Evolutionary conservation across 2,113 vertebrate genomes (phyloP).

Genomic region (Phylloscopus trochiloides): DNA sequence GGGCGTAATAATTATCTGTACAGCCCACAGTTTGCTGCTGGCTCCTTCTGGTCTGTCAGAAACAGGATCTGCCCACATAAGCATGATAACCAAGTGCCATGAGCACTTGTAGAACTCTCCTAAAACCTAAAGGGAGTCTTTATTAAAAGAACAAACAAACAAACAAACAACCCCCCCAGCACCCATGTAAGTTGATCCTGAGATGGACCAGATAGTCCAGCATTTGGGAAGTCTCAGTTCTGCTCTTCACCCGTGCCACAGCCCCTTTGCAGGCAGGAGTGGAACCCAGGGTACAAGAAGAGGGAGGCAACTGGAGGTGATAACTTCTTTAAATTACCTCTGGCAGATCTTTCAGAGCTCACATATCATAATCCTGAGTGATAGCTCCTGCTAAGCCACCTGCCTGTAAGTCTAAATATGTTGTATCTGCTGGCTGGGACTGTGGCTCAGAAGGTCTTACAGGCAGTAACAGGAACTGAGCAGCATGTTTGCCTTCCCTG

Average conservation of each 20-base stretch:
- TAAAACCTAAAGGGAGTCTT: neutral
- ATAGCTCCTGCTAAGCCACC: neutral
- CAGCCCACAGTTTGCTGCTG: neutral
- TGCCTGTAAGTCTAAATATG: neutral
- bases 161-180: neutral
- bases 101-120: neutral
- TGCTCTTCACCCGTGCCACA: neutral
- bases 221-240: neutral
- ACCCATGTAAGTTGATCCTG: neutral
- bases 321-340: neutral
- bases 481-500: neutral
- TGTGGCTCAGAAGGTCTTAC: neutral
- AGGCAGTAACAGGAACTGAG: neutral
- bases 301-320: neutral
- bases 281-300: neutral
- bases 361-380: neutral
- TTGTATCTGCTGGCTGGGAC: neutral
- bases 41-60: conserved; percentile 3
- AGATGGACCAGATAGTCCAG: neutral
- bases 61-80: neutral
- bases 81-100: neutral
- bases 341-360: neutral
- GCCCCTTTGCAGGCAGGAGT: rapidly evolving
- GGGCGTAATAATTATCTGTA: neutral
- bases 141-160: neutral